Evolutionary conservation across 2,113 vertebrate species (phyloP).

Genomic region (Strix aluco): DNA sequence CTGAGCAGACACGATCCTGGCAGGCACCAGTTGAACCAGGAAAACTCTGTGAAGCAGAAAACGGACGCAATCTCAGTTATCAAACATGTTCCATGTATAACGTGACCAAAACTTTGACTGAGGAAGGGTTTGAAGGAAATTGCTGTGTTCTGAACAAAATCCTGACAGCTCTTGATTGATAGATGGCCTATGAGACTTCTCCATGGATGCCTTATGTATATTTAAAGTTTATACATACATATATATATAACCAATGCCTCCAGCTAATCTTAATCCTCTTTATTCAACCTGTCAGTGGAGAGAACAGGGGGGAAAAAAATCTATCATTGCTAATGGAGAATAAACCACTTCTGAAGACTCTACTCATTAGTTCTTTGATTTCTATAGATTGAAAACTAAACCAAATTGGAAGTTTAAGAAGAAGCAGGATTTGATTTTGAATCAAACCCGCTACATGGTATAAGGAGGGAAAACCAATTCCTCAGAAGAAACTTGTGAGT

Average conservation of each 20-base stretch:
- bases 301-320: neutral
- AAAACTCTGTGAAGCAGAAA: slow-evolving; percentile 84
- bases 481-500: neutral
- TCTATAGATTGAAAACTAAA: neutral
- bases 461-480: slow-evolving; percentile 26
- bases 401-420: slow-evolving; percentile 33
- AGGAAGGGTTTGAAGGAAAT: neutral
- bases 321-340: slow-evolving; percentile 33
- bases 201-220: neutral
- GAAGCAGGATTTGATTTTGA: slow-evolving; percentile 23
- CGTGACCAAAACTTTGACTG: neutral
- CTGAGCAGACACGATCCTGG: slow-evolving; percentile 94
- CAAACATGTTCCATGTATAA: neutral
- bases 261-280: slow-evolving; percentile 19
- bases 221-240: neutral
- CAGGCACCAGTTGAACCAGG: slow-evolving; percentile 98
- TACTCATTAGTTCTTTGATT: slow-evolving; percentile 28
- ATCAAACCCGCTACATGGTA: neutral
- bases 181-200: neutral
- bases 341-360: slow-evolving; percentile 34
- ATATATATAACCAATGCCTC: neutral
- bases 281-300: slow-evolving; percentile 19
- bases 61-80: neutral
- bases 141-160: neutral
- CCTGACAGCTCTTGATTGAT: neutral